Conservation (phyloP, 2,888 invertebrate species). For the Ptycholaimellus sp. region DNA sequence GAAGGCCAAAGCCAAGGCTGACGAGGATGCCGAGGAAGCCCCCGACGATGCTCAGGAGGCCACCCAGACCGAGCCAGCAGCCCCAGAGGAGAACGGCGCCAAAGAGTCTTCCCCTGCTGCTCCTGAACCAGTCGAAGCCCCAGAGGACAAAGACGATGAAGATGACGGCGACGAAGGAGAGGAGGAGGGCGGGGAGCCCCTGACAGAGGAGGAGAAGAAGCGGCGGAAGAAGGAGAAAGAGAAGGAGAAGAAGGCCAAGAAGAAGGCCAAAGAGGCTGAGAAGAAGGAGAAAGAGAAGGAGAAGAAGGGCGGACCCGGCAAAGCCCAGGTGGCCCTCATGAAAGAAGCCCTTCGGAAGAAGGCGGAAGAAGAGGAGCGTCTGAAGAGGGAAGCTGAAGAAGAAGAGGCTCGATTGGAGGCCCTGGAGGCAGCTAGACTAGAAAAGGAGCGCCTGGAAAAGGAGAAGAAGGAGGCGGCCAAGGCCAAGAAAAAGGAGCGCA, state of each 20-base stretch:
- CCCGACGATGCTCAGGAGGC: neutral
- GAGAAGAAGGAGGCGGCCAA: conserved; percentile 67
- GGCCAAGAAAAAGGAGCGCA: conserved; percentile 68
- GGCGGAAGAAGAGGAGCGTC: conserved; percentile 40
- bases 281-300: conserved; percentile 10
- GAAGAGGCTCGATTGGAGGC: conserved; percentile 35
- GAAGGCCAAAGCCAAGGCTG: neutral
- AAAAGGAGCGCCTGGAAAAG: conserved; percentile 28
- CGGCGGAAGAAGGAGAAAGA: conserved; percentile 8
- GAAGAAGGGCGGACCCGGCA: conserved; percentile 4
- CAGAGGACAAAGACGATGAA: neutral
- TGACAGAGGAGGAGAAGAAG: conserved; percentile 3
- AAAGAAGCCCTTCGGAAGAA: conserved; percentile 27
- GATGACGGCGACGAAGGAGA: conserved; percentile 30
- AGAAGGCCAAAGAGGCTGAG: conserved; percentile 5
- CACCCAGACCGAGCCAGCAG: neutral
- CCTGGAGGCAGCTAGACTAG: conserved; percentile 1
- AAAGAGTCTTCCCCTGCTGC: neutral
- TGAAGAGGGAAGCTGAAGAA: conserved; percentile 37
- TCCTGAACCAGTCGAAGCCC: neutral
- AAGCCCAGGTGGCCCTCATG: conserved; percentile 22
- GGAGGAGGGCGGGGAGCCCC: conserved; percentile 31
- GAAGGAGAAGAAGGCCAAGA: conserved; percentile 5
- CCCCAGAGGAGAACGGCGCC: neutral
- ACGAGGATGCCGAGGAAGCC: neutral